Base-by-base conservation (phyloP, 1,140 invertebrate genomes). In the Propsilocerus akamusi region DNA sequence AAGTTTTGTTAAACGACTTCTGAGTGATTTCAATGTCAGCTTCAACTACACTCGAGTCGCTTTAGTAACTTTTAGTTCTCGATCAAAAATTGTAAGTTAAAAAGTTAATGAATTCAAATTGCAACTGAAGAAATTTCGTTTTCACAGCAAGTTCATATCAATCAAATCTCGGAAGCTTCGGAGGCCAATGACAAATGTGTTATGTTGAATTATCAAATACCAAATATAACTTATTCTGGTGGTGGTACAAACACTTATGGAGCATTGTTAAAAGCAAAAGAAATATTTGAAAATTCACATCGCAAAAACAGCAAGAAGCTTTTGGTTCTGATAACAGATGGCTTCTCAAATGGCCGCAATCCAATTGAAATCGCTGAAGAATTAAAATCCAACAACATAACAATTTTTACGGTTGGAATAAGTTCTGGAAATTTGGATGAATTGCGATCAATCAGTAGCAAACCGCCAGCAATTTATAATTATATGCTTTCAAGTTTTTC, bases 281-380 rank as follows among this genome's bases (percentile, higher is more conserved):
- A 68, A 53, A 74, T 81, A 12, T 66, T 81, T 4, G 55, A 63
- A 37, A 62, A 67, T n/a, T 63, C 8, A 59, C 57, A 66, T 10
- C 63, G 79, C 4, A 55, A 59, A 6, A 61, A 67, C n/a, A 70
- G 78, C 0, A 64, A 61, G 34, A 80, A 79, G 57, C 72, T 75
- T 0, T 65, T 83, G 4, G 80, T 83, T 55, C 59, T 84, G 0
- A 72, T 84, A 46, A 83, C 80, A 2, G 80, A 83, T 59, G 80
- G 80, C 7, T 84, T 78, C 58, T 82, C 80, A 20, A 84, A 81
- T 59, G 79, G 78, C 0, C 79, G 77, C 0, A 75, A 82, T 65
- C 81, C 80, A 0, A 58, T 72, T 28, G 71, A 75, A 5, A 65
- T 72, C 1, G 77, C 80, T 0, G 62, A 66, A 26, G 57, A 67